Base-by-base conservation (phyloP, 2,113 vertebrate genomes). In the Mirza zaza region DNA sequence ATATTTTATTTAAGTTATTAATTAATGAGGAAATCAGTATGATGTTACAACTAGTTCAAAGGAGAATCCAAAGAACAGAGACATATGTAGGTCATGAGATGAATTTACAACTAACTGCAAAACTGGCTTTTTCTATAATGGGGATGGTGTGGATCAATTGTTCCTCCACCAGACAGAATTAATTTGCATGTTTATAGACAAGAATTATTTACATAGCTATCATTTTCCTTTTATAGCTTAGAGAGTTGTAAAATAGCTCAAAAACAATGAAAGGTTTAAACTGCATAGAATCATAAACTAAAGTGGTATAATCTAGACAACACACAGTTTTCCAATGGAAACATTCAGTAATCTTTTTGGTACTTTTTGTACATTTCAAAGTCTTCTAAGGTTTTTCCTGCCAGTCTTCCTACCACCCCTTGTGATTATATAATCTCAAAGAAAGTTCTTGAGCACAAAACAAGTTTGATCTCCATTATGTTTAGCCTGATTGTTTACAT, bases 1-100 rank as follows among this genome's bases (percentile, higher is more conserved):
- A 52, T 96, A 80, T 90, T 85, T 94, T 80, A 77, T 93, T 95
- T 95, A 84, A 84, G 67, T 88, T 94, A 93, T 91, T 91, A 94
- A 61, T 90, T 81, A 95, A 77, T 88, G 48, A 91, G 39, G 29
- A 94, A 93, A 81, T 95, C 71, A 77, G 52, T 50, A 73, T 84
- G 65, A 87, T 87, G 45, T 50, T 67, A 70, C 39, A 92, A 82
- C 9, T 77, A 67, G 48, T 75, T 88, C 61, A 93, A 97, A 94
- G 48, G 55, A 90, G 80, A 95, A 94, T 95, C 90, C 50, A 55
- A 95, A 76, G 34, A 59, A 12, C 14, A 25, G 18, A 92, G 42
- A 71, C 34, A 36, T 75, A 94, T 70, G 12, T 89, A 92, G n/a
- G 82, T 80, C 67, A 94, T 91, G n/a, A 88, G 45, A 81, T 91